Conservation (phyloP, 2,113 vertebrate species). For the Forbesichthys papilliferus region DNA sequence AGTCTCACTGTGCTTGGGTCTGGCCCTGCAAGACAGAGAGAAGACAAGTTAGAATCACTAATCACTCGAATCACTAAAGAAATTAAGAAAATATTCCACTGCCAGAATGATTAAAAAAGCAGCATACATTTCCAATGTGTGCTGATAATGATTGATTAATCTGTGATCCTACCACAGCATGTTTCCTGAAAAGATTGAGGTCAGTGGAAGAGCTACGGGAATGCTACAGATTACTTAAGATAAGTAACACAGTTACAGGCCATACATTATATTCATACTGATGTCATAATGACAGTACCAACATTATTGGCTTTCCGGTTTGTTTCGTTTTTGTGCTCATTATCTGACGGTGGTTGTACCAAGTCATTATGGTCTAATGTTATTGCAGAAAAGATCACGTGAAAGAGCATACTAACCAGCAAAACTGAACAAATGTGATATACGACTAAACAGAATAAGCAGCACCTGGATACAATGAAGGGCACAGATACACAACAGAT, state of each 20-base stretch:
- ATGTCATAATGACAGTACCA: conserved; percentile 14
- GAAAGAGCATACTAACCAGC: too few species aligned
- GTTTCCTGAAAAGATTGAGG: conserved; percentile 69
- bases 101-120: conserved; percentile 32
- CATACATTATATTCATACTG: neutral
- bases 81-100: conserved; percentile 25
- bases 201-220: conserved; percentile 55
- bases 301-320: neutral
- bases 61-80: conserved; percentile 25
- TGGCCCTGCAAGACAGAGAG: conserved; percentile 52
- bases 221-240: conserved; percentile 50
- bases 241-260: conserved; percentile 38
- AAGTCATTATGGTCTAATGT: too few species aligned
- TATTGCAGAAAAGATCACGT: too few species aligned
- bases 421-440: too few species aligned
- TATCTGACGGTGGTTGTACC: too few species aligned
- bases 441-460: too few species aligned
- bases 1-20: conserved; percentile 48
- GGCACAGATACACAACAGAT: conserved; percentile 52
- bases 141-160: conserved; percentile 57
- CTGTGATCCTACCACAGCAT: conserved; percentile 48
- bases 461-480: conserved; percentile 27
- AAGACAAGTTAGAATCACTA: conserved; percentile 30
- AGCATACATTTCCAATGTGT: conserved; percentile 31
- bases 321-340: too few species aligned